Conservation (phyloP, 1,140 invertebrate species). For the Pachyrhynchus sulphureomaculatus region DNA sequence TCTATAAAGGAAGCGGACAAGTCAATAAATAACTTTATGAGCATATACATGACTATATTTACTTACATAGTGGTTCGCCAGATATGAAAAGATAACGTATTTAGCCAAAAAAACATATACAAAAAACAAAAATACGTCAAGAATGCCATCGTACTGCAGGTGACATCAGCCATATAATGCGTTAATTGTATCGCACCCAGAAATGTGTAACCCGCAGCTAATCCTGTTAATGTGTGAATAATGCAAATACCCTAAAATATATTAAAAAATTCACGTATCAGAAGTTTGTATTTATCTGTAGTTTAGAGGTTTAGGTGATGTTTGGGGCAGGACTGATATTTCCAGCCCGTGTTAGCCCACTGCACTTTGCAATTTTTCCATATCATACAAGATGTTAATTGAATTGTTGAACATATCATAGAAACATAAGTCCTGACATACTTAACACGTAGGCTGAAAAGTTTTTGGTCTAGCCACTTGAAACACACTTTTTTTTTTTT, state of each 20-base stretch:
- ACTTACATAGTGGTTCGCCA: constrained; percentile 64
- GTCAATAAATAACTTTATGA: background rate
- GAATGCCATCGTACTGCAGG: constrained; percentile 55
- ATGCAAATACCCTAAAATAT: constrained; percentile 58
- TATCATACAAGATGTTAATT: too few species aligned
- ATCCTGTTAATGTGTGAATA: constrained; percentile 57
- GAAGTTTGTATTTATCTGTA: constrained; percentile 6
- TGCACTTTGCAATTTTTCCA: too few species aligned
- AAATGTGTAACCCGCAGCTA: constrained; percentile 58
- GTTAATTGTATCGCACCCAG: constrained; percentile 58
- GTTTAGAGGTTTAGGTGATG: too few species aligned
- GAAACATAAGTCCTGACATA: too few species aligned
- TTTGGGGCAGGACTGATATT: too few species aligned
- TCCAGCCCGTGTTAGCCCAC: too few species aligned
- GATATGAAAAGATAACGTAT: constrained; percentile 64
- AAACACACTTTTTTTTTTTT: too few species aligned
- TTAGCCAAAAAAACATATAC: constrained; percentile 67
- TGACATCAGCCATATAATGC: constrained; percentile 51
- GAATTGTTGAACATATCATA: too few species aligned
- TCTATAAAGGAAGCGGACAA: too few species aligned
- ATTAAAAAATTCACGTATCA: background rate
- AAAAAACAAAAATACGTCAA: constrained; percentile 63
- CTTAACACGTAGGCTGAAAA: too few species aligned
- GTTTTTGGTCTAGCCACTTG: too few species aligned
- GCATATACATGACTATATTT: background rate